A percentile compares a stretch with the other conserved stretches of the same genome.
Conservation (phyloP, 2,797 vertebrate species). For the Lacerta bilineata region DNA sequence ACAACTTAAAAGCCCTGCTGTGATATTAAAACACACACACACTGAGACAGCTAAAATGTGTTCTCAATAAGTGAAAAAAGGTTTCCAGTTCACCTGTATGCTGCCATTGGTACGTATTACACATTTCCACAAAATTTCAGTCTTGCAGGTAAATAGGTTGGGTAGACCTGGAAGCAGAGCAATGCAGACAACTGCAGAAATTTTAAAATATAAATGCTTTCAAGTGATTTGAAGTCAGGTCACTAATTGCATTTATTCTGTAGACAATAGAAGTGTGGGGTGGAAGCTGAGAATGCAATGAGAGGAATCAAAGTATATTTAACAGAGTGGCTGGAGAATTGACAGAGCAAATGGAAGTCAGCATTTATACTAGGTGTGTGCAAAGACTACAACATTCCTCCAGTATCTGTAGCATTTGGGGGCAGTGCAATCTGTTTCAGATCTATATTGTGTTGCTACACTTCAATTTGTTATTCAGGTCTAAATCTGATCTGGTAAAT, state of each 20-base stretch:
- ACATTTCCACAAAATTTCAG: slow-evolving; percentile 27
- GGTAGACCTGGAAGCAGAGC: slow-evolving; percentile 4
- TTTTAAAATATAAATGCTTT: slow-evolving; percentile 47
- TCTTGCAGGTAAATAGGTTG: slow-evolving; percentile 28
- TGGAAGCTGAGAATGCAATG: slow-evolving; percentile 53
- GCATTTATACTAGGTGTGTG: slow-evolving; percentile 34
- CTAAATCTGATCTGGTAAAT: too few species aligned
- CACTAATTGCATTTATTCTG: slow-evolving; percentile 32
- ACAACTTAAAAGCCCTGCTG: slow-evolving; percentile 24
- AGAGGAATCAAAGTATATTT: slow-evolving; percentile 68
- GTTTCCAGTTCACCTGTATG: slow-evolving; percentile 34
- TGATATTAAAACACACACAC: slow-evolving; percentile 32
- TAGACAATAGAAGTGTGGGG: slow-evolving; percentile 35
- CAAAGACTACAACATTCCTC: too few species aligned
- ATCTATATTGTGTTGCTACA: too few species aligned
- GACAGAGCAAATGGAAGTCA: slow-evolving; percentile 42
- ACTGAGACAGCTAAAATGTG: slow-evolving; percentile 44
- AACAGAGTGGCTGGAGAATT: slow-evolving; percentile 49
- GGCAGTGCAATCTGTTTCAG: too few species aligned
- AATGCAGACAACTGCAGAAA: background rate
- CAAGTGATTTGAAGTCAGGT: slow-evolving; percentile 34
- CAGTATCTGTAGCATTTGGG: too few species aligned
- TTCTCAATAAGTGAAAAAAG: slow-evolving; percentile 13
- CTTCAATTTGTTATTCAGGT: too few species aligned
- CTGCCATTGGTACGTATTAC: slow-evolving; percentile 33